phyloP scores from a whole-genome alignment of 2,888 invertebrate genomes.

The Odontothrips loti region DNA sequence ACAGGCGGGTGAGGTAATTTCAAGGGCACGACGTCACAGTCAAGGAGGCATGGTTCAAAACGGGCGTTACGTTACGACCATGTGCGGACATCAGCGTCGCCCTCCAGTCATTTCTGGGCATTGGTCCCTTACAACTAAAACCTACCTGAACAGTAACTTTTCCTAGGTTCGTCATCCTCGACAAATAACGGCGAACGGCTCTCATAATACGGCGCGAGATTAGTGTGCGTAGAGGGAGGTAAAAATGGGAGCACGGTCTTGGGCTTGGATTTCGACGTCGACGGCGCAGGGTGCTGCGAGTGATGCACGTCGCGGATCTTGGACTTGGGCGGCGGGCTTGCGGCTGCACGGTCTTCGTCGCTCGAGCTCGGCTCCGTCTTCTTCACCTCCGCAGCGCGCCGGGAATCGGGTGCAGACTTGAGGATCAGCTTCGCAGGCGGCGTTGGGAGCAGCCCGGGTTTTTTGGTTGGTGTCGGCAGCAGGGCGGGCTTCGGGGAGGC shows the following conservation, averaged over 20 bases:
- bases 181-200: background rate
- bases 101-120: background rate
- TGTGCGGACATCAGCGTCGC: background rate
- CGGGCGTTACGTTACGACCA: no score
- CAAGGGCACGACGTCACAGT: no score
- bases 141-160: background rate
- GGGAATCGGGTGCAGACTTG: background rate
- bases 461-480: no score
- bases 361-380: no score
- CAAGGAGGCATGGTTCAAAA: no score
- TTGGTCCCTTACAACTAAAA: background rate
- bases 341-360: no score
- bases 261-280: background rate
- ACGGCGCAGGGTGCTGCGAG: background rate
- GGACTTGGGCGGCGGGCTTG: background rate
- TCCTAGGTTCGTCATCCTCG: background rate
- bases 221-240: background rate
- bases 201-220: background rate
- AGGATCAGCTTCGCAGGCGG: no score
- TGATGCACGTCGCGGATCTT: background rate
- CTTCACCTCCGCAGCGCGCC: background rate
- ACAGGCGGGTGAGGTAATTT: no score
- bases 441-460: no score
- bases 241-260: background rate
- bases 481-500: background rate